Conservation (phyloP, 2,113 vertebrate species). For the Platichthys flesus region DNA sequence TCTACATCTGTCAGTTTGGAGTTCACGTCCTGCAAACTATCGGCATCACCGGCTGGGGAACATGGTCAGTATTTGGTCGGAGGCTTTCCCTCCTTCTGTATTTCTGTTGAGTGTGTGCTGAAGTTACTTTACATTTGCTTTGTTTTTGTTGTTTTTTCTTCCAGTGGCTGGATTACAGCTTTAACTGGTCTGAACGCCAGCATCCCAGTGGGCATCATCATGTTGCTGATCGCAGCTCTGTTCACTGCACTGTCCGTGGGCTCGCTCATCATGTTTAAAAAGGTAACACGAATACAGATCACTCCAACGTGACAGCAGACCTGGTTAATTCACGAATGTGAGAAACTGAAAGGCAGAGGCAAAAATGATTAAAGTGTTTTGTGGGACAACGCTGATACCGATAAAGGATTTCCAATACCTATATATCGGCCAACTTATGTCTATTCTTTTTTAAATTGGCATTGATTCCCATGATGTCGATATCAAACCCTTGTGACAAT, state of each 20-base stretch:
- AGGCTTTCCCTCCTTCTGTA: not conserved
- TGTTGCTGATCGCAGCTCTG: conserved; percentile 96
- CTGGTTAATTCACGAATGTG: too few species aligned
- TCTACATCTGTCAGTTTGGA: conserved; percentile 98
- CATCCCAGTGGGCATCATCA: conserved; percentile 97
- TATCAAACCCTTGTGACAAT: too few species aligned
- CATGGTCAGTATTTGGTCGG: conserved; percentile 85
- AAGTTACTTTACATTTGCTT: conserved; percentile 1
- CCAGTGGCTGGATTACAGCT: conserved; percentile 98
- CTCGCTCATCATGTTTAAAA: conserved; percentile 99
- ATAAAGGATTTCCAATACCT: too few species aligned
- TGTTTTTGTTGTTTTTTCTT: conserved; percentile 28
- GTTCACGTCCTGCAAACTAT: conserved; percentile 96
- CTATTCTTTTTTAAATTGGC: too few species aligned
- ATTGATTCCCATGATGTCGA: too few species aligned
- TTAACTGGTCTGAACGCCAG: conserved; percentile 94
- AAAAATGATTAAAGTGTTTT: not conserved
- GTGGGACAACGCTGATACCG: not conserved
- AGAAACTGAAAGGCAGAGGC: too few species aligned
- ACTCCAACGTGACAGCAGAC: not conserved
- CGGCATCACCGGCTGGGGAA: conserved; percentile 96
- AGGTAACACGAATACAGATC: conserved; percentile 80
- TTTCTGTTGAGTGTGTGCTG: not conserved
- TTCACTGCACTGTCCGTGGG: conserved; percentile 97
- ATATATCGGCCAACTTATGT: too few species aligned